Base-by-base conservation (phyloP, 37 sponge, comb jelly and placozoan species). In the Axinella damicornis region DNA sequence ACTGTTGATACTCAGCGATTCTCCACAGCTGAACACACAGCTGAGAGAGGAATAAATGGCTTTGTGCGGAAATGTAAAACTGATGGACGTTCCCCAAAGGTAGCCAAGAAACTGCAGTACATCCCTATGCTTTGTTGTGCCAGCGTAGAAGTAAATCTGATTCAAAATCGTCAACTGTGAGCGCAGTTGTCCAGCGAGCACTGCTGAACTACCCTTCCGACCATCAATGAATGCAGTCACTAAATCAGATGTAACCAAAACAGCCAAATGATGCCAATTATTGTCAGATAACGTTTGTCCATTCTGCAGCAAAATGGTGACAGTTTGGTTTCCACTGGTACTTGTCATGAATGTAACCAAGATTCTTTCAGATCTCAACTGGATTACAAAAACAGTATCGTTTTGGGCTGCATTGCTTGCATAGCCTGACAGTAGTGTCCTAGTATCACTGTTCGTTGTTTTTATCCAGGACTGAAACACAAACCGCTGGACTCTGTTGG, bases 11-110 rank as follows among this genome's bases (percentile, higher is more conserved):
- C 55, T 52, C 20, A 86, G 21, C 0, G 62, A 22, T 69, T 77
- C 79, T 73, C 87, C 87, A 86, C 79, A 78, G 72, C 79, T 78
- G n/a, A 86, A 30, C 1, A 40, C 38, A 40, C 87, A 86, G 32
- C 70, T 68, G 36, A 78, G 67, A 34, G 41, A 80, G 19, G 58
- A 56, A 53, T 69, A 57, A 69, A 80, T 21, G 30, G 46, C 20
- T 14, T 68, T 40, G 17, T 33, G 38, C 15, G 12, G 0, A 33
- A 65, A 69, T 2, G 2, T 69, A 56, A 80, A 80, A 15, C 38
- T 80, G 57, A 80, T 25, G 14, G 70, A 69, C 20, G 56, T 69
- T 19, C 25, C 28, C 81, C 81, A 80, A 19, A 80, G 31, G 56
- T 55, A 46, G 22, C 56, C 70, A 20, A 57, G 21, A 69, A 67